Percentiles rank a stretch among this genome's conserved stretches.
Evolutionary conservation across 2,888 invertebrate genomes (phyloP).

Genomic region (Spisula subtruncata): DNA sequence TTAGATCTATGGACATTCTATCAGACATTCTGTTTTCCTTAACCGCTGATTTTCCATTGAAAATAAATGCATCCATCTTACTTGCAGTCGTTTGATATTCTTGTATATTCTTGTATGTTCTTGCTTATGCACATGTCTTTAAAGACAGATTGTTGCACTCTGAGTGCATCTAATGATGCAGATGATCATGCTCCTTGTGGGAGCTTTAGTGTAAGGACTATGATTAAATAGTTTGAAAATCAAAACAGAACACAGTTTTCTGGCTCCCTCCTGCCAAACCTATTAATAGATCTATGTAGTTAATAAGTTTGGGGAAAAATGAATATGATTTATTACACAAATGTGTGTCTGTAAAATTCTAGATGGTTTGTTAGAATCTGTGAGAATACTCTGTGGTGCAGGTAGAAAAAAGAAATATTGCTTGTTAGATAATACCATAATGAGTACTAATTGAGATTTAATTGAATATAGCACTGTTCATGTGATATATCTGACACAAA

Average conservation of each 20-base stretch:
- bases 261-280: not conserved
- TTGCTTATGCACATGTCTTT: too few relatives aligned
- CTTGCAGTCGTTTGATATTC: too few relatives aligned
- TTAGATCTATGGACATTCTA: too few relatives aligned
- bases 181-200: not conserved
- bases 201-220: not conserved
- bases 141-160: not conserved
- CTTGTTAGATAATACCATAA: not conserved
- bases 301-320: not conserved
- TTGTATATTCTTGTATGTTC: too few relatives aligned
- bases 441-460: not conserved
- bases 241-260: not conserved
- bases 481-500: constrained; percentile 9
- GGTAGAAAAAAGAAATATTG: not conserved
- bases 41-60: too few relatives aligned
- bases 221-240: not conserved
- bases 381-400: not conserved
- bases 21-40: too few relatives aligned
- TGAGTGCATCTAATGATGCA: too few relatives aligned
- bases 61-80: too few relatives aligned
- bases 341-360: not conserved
- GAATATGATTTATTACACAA: not conserved
- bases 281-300: not conserved
- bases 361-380: not conserved
- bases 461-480: not conserved